These are phyloP conservation scores for Rotaria socialis DNA, from an alignment of 2,888 invertebrate species.

Conservation along the genomic window DNA sequence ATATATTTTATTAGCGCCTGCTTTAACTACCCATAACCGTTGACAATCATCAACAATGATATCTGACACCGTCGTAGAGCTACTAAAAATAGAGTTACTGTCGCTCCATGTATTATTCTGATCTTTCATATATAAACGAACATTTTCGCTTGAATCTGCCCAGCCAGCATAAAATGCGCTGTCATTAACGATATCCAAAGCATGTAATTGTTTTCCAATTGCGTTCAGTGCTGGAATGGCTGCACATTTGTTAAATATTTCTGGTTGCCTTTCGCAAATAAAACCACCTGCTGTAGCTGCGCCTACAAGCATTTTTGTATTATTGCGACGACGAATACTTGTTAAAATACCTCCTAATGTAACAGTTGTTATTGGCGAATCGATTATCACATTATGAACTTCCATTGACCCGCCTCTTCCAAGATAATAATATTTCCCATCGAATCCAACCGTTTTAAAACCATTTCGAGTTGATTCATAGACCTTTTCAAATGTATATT, in stretches of 20 bases:
- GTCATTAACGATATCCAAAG: background rate
- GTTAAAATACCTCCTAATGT: background rate
- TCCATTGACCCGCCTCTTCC: background rate
- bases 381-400: background rate
- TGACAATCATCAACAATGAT: background rate
- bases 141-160: fast-evolving
- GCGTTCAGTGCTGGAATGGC: fast-evolving
- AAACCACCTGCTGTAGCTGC: background rate
- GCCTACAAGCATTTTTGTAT: background rate
- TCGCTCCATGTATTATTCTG: background rate
- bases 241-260: background rate
- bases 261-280: background rate
- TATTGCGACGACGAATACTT: background rate
- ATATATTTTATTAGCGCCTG: fast-evolving
- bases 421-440: background rate
- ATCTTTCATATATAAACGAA: background rate
- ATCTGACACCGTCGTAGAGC: background rate
- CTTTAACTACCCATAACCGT: background rate
- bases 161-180: background rate
- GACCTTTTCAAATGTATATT: background rate
- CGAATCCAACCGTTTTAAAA: background rate
- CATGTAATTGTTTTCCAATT: background rate
- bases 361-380: background rate
- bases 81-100: background rate
- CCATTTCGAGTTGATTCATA: background rate